Percentiles rank a stretch among this genome's conserved stretches.
Evolutionary conservation across 2,888 invertebrate genomes (phyloP).

Genomic region (Drosophila silvestris): DNA sequence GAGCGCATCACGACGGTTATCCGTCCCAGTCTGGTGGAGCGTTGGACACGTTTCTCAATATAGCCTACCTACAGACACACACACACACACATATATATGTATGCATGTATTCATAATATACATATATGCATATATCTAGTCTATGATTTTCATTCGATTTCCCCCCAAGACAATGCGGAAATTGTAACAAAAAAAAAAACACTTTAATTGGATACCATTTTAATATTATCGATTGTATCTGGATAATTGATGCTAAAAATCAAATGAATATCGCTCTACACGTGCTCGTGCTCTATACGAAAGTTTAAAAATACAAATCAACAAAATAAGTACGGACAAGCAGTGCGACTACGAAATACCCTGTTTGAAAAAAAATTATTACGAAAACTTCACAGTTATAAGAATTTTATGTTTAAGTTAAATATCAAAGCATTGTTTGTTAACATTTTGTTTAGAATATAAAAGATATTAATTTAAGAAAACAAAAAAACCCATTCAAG

Average conservation of each 20-base stretch:
- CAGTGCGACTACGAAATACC: slow-evolving; percentile 3
- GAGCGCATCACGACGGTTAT: slow-evolving; percentile 43
- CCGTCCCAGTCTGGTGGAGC: slow-evolving; percentile 63
- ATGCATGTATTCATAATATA: not conserved
- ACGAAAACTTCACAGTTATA: not conserved
- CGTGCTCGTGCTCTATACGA: not conserved
- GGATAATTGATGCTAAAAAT: slow-evolving; percentile 49
- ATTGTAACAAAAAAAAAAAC: not conserved
- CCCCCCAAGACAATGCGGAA: slow-evolving; percentile 9
- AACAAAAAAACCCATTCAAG: not conserved
- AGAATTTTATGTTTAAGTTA: not conserved
- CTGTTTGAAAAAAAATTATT: not conserved
- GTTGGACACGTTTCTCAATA: slow-evolving; percentile 73
- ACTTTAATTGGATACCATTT: slow-evolving; percentile 18
- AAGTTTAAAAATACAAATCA: not conserved
- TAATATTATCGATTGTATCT: slow-evolving; percentile 43
- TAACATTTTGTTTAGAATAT: not conserved
- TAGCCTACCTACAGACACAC: not conserved
- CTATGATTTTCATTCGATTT: not conserved
- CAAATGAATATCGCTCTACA: slow-evolving; percentile 13
- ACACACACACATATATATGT: not conserved
- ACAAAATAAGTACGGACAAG: not conserved
- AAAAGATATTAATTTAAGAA: not conserved
- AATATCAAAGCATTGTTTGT: not conserved
- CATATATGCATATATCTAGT: not conserved